Conservation (phyloP, 2,888 invertebrate species). For the Microctonus hyperodae region DNA sequence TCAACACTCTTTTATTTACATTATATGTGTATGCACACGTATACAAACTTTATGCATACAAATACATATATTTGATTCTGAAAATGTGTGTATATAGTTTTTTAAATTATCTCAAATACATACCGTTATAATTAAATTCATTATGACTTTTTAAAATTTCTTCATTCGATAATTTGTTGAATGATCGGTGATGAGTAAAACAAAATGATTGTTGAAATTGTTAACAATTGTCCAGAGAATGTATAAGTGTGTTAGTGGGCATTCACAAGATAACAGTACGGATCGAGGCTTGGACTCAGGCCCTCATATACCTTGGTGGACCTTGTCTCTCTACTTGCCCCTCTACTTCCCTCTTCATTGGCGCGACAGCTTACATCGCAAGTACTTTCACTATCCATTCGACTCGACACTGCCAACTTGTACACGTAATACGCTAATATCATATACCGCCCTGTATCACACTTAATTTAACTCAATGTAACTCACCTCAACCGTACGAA, state of each 20-base stretch:
- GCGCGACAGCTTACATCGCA: slow-evolving; percentile 42
- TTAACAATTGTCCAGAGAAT: slow-evolving; percentile 9
- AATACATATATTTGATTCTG: background rate
- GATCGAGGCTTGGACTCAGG: slow-evolving; percentile 58
- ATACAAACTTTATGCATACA: background rate
- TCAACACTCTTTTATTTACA: too few species aligned
- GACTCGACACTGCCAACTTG: slow-evolving; percentile 53
- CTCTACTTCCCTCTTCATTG: slow-evolving; percentile 42
- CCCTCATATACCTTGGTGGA: slow-evolving; percentile 62
- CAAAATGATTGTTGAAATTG: background rate
- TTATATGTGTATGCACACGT: background rate
- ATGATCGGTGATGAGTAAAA: background rate
- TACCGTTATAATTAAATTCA: slow-evolving; percentile 59
- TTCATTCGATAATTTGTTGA: slow-evolving; percentile 13
- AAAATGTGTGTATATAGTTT: too few species aligned
- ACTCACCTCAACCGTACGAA: too few species aligned
- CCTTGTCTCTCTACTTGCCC: slow-evolving; percentile 48
- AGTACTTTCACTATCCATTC: slow-evolving; percentile 61
- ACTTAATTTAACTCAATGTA: background rate
- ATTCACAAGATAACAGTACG: slow-evolving; percentile 59
- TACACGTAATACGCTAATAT: slow-evolving; percentile 34
- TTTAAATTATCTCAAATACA: too few species aligned
- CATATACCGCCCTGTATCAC: background rate
- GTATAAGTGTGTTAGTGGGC: slow-evolving; percentile 55
- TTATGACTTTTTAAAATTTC: slow-evolving; percentile 38